A percentile compares a stretch with the other conserved stretches of the same genome.
These are phyloP conservation scores for Myoxocephalus aenaeus DNA, from an alignment of 2,797 vertebrate species.

Conservation along the genomic window DNA sequence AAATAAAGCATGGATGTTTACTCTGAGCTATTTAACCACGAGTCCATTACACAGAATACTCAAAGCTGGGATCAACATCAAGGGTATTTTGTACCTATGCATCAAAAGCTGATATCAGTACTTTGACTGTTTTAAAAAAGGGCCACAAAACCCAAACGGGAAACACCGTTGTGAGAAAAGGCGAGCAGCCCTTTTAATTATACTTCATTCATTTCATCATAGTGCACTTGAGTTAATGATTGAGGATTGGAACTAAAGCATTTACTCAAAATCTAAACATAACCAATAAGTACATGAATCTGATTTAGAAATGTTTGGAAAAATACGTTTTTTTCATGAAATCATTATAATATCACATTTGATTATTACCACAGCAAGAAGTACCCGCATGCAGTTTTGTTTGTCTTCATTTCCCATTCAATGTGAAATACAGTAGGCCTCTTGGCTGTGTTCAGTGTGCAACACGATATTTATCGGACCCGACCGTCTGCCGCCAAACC, in stretches of 20 bases:
- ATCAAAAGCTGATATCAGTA: slow-evolving; percentile 5
- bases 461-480: slow-evolving; percentile 5
- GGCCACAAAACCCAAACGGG: not conserved
- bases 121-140: not conserved
- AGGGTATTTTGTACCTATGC: slow-evolving; percentile 24
- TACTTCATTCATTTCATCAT: not conserved
- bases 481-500: not conserved
- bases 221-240: not conserved
- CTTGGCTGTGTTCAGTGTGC: slow-evolving; percentile 10
- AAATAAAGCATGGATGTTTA: slow-evolving; percentile 20
- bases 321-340: not conserved
- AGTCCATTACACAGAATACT: slow-evolving; percentile 14
- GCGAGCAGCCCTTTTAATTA: slow-evolving; percentile 28
- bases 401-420: slow-evolving; percentile 7
- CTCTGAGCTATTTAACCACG: not conserved
- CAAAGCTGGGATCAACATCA: slow-evolving; percentile 5
- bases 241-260: not conserved
- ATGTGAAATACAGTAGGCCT: slow-evolving; percentile 33
- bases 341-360: slow-evolving; percentile 24
- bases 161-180: not conserved
- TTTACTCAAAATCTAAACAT: not conserved
- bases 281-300: not conserved
- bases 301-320: slow-evolving; percentile 25
- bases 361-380: slow-evolving; percentile 62
- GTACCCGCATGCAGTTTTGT: not conserved